Percentiles rank a stretch among this genome's conserved stretches.
These are phyloP conservation scores for Pseudoips prasinana DNA, from an alignment of 2,888 invertebrate genomes.

Conservation along the genomic window DNA sequence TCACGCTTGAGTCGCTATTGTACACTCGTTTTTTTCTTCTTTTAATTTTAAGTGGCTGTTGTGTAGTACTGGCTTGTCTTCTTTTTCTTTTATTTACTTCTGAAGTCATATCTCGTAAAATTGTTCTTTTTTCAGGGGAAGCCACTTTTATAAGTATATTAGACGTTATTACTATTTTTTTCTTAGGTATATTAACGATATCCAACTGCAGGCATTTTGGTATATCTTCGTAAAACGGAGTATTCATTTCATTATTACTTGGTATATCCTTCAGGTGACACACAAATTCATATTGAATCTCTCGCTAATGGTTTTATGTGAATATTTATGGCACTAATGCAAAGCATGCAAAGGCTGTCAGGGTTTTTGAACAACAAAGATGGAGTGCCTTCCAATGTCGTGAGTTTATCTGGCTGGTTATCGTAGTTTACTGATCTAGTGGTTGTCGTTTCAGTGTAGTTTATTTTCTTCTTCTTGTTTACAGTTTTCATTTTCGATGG, in stretches of 20 bases:
- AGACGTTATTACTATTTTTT: neutral
- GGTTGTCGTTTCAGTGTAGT: neutral
- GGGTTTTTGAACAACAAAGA: conserved; percentile 3
- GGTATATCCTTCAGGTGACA: conserved; percentile 1
- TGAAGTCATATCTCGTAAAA: neutral
- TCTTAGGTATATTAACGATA: neutral
- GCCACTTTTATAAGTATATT: too few relatives aligned
- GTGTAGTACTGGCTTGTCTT: neutral
- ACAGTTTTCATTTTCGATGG: too few relatives aligned
- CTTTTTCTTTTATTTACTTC: conserved; percentile 1
- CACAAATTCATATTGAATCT: neutral
- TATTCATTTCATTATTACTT: neutral
- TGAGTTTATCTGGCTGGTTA: neutral
- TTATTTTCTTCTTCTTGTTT: too few relatives aligned
- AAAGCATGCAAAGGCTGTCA: conserved; percentile 6
- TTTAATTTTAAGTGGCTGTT: neutral
- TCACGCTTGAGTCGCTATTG: neutral
- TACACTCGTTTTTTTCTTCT: neutral
- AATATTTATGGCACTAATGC: conserved; percentile 1
- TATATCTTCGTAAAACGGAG: neutral
- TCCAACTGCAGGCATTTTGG: neutral
- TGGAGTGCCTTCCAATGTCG: neutral
- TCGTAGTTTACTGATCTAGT: neutral
- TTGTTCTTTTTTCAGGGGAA: conserved; percentile 1
- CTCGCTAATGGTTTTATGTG: neutral